Conservation (phyloP, 2,888 invertebrate species). For the Magallana nippona region DNA sequence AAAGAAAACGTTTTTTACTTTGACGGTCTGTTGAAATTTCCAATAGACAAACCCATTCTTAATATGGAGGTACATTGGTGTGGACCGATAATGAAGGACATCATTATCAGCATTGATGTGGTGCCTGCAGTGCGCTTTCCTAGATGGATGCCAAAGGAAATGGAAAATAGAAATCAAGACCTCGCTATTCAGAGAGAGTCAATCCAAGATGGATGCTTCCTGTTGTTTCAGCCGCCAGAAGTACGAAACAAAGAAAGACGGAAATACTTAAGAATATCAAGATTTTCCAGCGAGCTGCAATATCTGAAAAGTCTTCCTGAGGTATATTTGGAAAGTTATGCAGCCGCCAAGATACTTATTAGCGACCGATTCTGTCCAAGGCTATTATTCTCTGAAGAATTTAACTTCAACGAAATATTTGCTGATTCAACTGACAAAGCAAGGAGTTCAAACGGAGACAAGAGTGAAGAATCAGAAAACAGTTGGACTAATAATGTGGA, state of each 20-base stretch:
- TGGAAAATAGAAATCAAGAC: neutral
- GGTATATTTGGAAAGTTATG: constrained; percentile 20
- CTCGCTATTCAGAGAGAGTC: neutral
- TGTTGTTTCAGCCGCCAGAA: constrained; percentile 36
- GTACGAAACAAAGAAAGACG: neutral
- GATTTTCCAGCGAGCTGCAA: constrained; percentile 2
- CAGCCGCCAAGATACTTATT: constrained; percentile 22
- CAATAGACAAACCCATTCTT: constrained; percentile 24
- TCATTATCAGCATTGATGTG: constrained; percentile 22
- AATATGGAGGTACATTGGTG: constrained; percentile 26
- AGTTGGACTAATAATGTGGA: neutral
- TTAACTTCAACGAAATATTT: constrained; percentile 13
- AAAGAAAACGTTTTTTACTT: constrained; percentile 8
- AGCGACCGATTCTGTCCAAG: constrained; percentile 32
- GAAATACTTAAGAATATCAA: constrained; percentile 28
- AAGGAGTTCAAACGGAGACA: neutral
- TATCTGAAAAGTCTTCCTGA: constrained; percentile 2
- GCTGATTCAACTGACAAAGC: neutral
- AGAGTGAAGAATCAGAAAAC: neutral
- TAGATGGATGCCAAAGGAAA: constrained; percentile 16
- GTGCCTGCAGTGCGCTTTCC: constrained; percentile 11
- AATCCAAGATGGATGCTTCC: neutral
- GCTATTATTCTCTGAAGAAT: neutral
- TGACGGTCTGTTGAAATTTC: constrained; percentile 32
- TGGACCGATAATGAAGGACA: constrained; percentile 32